Conservation (phyloP, 2,113 vertebrate species). For the Carassius carassius region DNA sequence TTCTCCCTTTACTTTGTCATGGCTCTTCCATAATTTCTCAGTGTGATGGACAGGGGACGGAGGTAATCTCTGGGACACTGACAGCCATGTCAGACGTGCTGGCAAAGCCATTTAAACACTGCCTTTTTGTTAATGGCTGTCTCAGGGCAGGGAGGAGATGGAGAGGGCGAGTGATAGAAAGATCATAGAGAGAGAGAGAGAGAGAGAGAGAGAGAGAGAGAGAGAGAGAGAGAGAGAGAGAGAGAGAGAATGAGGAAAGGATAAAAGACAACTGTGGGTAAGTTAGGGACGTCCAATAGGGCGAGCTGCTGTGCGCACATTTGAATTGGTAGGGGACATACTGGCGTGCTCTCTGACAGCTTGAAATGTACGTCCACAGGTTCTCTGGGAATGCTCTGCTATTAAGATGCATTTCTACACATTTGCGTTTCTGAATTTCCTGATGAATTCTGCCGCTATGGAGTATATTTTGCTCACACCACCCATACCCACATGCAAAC, state of each 20-base stretch:
- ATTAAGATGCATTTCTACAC: no score
- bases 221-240: neutral
- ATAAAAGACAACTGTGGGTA: conserved; percentile 3
- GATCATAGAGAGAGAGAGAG: neutral
- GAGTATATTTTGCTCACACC: neutral
- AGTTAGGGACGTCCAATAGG: neutral
- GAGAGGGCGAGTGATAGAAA: conserved; percentile 35
- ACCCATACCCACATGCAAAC: neutral
- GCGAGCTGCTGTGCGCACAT: conserved; percentile 22
- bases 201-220: no score
- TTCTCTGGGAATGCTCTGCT: neutral
- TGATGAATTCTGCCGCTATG: neutral
- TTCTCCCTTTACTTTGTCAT: conserved; percentile 54
- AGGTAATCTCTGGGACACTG: conserved; percentile 62
- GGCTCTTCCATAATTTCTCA: conserved; percentile 52
- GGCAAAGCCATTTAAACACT: conserved; percentile 68
- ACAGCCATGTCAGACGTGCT: conserved; percentile 64
- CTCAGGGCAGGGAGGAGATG: conserved; percentile 58
- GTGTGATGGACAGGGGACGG: conserved; percentile 47
- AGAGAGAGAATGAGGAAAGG: neutral
- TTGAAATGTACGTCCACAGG: neutral
- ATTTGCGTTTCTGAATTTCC: neutral
- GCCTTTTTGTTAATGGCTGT: conserved; percentile 65
- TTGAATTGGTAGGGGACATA: conserved; percentile 6
- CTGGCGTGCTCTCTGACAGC: neutral